phyloP scores from a whole-genome alignment of 2,888 invertebrate species.

The Drosophila buzzatii region DNA sequence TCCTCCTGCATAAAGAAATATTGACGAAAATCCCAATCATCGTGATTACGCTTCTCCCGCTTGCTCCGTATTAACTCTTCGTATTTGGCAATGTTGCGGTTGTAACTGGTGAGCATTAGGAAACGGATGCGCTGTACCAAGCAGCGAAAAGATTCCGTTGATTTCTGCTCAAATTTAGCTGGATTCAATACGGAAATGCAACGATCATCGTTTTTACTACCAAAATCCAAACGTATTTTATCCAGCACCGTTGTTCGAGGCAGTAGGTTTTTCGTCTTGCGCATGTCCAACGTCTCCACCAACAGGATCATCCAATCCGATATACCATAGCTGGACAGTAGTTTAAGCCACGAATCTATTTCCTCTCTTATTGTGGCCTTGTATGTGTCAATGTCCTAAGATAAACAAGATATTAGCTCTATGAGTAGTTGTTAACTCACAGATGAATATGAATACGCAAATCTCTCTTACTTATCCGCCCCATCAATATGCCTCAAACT shows the following conservation, averaged over 20 bases:
- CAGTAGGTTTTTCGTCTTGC: slow-evolving; percentile 95
- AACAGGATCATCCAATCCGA: slow-evolving; percentile 97
- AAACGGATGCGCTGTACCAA: slow-evolving; percentile 92
- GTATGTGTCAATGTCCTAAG: slow-evolving; percentile 95
- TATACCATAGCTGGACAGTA: slow-evolving; percentile 90
- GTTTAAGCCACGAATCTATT: slow-evolving; percentile 94
- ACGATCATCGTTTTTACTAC: slow-evolving; percentile 93
- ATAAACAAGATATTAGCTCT: neutral
- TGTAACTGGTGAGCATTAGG: slow-evolving; percentile 93
- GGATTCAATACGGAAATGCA: slow-evolving; percentile 97
- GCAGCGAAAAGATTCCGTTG: slow-evolving; percentile 95
- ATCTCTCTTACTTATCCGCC: neutral
- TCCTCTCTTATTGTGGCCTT: slow-evolving; percentile 95
- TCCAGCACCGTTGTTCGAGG: slow-evolving; percentile 97
- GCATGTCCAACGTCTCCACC: slow-evolving; percentile 96
- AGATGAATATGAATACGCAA: neutral
- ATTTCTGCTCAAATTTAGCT: slow-evolving; percentile 94
- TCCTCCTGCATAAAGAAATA: slow-evolving; percentile 98
- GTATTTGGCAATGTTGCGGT: slow-evolving; percentile 93
- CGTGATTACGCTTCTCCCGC: slow-evolving; percentile 95
- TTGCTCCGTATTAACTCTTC: slow-evolving; percentile 96
- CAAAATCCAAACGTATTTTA: slow-evolving; percentile 97
- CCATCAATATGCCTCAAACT: neutral
- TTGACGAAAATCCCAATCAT: slow-evolving; percentile 96
- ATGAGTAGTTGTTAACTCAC: neutral